phyloP scores from a whole-genome alignment of 2,797 vertebrate species.

The Champsocephalus esox region DNA sequence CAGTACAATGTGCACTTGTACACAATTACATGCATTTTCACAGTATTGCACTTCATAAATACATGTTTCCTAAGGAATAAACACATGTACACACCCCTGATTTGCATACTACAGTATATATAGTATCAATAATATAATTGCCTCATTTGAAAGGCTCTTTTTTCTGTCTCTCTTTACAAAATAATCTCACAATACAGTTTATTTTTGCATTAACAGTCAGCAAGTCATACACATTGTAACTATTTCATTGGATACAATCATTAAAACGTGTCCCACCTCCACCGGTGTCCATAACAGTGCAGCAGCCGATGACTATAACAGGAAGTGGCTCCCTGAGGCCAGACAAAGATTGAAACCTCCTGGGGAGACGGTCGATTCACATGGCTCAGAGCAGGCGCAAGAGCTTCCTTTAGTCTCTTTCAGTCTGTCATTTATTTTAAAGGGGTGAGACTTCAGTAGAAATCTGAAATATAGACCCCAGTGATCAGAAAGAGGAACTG shows the following conservation, averaged over 20 bases:
- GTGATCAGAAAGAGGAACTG: constrained; percentile 38
- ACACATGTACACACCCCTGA: constrained; percentile 64
- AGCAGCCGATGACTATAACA: constrained; percentile 61
- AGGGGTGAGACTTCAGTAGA: constrained; percentile 47
- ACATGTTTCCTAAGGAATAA: constrained; percentile 51
- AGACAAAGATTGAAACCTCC: constrained; percentile 40
- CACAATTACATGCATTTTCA: constrained; percentile 71
- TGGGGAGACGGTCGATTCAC: constrained; percentile 30
- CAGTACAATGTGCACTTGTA: constrained; percentile 43
- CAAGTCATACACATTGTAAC: constrained; percentile 71
- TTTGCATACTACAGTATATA: constrained; percentile 58
- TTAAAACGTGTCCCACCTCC: constrained; percentile 43
- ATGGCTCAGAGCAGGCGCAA: constrained; percentile 55
- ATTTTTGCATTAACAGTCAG: constrained; percentile 79
- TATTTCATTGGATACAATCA: constrained; percentile 61
- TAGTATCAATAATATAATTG: constrained; percentile 38
- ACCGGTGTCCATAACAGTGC: constrained; percentile 71
- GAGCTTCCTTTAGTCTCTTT: constrained; percentile 37
- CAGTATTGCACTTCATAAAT: constrained; percentile 60
- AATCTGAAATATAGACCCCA: constrained; percentile 48
- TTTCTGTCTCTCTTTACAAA: constrained; percentile 47
- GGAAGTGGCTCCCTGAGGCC: constrained; percentile 52
- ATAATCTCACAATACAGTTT: constrained; percentile 63
- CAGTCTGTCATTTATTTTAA: constrained; percentile 44
- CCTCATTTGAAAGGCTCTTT: constrained; percentile 33